phyloP scores from a whole-genome alignment of 2,113 vertebrate genomes.

The Notarius quadriscutis region DNA sequence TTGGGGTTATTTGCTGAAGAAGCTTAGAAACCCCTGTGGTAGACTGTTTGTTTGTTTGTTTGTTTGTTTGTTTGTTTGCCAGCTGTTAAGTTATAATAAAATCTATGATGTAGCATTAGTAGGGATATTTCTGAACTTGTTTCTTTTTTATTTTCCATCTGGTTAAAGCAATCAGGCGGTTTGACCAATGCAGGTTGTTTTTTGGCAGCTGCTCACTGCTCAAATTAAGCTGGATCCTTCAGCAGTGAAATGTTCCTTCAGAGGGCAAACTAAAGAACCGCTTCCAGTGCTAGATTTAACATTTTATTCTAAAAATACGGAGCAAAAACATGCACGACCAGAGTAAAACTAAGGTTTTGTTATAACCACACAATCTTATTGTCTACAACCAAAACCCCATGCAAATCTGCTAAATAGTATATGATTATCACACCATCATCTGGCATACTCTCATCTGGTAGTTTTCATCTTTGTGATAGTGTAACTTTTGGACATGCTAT shows the following conservation, averaged over 20 bases:
- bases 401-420: neutral
- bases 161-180: neutral
- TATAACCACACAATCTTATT: neutral
- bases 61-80: too few species aligned
- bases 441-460: neutral
- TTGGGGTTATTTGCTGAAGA: neutral
- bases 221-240: neutral
- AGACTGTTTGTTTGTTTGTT: neutral
- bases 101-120: neutral
- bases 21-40: neutral
- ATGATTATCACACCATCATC: neutral
- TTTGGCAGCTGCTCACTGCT: neutral
- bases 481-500: neutral
- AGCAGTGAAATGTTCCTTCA: neutral
- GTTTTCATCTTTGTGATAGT: neutral
- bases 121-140: neutral
- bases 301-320: neutral
- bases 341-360: neutral
- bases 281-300: neutral
- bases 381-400: neutral
- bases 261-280: neutral
- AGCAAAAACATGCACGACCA: neutral
- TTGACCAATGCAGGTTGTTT: neutral
- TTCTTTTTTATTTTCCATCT: neutral
- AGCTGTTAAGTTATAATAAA: neutral